Conservation (phyloP, 2,797 vertebrate species). For the Percopsis omiscomaycus region DNA sequence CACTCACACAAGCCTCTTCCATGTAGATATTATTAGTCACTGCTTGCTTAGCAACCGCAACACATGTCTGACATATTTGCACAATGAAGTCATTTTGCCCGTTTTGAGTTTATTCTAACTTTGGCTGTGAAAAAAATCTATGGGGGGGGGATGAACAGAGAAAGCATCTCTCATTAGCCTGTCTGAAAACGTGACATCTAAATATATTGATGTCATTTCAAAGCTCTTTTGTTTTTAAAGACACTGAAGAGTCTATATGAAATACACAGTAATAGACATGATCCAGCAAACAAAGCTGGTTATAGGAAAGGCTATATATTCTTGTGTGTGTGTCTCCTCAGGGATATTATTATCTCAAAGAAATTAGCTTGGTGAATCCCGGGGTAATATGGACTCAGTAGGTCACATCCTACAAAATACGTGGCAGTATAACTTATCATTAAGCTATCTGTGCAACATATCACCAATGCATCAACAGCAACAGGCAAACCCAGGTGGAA, state of each 20-base stretch:
- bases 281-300: not conserved
- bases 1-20: constrained; percentile 76
- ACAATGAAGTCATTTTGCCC: constrained; percentile 62
- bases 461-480: not conserved
- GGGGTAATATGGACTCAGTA: constrained; percentile 17
- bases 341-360: constrained; percentile 9
- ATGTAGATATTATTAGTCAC: constrained; percentile 80
- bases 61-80: constrained; percentile 76
- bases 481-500: constrained; percentile 1
- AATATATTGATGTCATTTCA: not conserved
- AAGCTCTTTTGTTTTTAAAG: not conserved
- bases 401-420: constrained; percentile 23
- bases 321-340: not conserved
- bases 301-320: not conserved
- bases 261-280: not conserved
- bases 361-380: constrained; percentile 7
- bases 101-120: constrained; percentile 56
- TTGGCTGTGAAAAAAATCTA: constrained; percentile 6
- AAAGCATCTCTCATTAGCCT: constrained; percentile 10
- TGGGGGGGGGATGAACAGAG: constrained; percentile 9
- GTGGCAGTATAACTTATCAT: constrained; percentile 21
- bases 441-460: constrained; percentile 10
- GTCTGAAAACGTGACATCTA: not conserved
- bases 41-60: constrained; percentile 82
- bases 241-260: constrained; percentile 8